Base-by-base conservation (phyloP, 2,113 vertebrate genomes). In the Pontoporia blainvillei region DNA sequence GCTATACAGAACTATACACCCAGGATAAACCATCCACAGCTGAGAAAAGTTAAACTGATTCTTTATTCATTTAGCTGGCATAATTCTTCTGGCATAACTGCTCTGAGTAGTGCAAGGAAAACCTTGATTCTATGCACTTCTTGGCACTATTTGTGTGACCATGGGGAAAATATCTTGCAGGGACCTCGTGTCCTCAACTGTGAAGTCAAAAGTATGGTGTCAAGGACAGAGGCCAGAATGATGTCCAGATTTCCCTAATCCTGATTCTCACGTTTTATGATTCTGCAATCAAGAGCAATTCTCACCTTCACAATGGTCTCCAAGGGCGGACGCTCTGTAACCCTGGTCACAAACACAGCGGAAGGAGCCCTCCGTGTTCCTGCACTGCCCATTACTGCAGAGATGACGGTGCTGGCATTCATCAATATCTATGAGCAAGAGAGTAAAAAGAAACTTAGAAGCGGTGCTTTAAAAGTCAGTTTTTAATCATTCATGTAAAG, bases 341-440 rank as follows among this genome's bases (percentile, higher is more conserved):
- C 99, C 99, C 0, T 98, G 98, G 71, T 98, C 99, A 97, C 99
- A 99, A 89, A 99, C 91, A 90, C 99, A 99, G 90, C 98, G 97
- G 94, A 99, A 99, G 67, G 99, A 99, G 79, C 99, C 99, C 81
- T 99, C 98, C 1, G 99, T 99, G 98, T 99, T 99, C 86, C 99
- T 98, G 98, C 99, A 99, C 95, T 98, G 99, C 18, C 99, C 99
- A 29, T 99, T 98, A 0, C 87, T 96, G 84, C 99, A 99, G 54
- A 99, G 96, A 3, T 97, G 98, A 29, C 64, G 98, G 67, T 99
- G 99, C 95, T 99, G 99, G 96, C 99, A 99, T 96, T 99, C 99
- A 0, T 99, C 99, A 75, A 99, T 97, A 98, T 99, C 99, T 99
- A 97, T 4, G 75, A 96, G 85, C 86, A 54, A 91, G 34, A 85